Evolutionary conservation across 2,797 vertebrate species (phyloP), one percentile per base, ranked within the genome.

Genomic region (Rhinophrynus dorsalis): DNA sequence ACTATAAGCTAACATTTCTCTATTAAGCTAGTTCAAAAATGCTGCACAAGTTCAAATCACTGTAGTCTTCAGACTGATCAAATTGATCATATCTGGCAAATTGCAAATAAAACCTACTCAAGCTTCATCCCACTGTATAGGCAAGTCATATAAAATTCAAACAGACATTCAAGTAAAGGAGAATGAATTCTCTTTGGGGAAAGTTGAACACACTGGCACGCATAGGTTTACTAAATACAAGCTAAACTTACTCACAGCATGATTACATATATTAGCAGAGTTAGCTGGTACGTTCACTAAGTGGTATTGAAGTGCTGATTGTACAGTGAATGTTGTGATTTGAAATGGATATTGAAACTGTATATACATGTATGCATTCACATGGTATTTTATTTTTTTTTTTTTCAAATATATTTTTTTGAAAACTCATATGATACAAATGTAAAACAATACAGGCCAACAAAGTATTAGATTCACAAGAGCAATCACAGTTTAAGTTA

Each of bases 81-180:
- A 40, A 71, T 71, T 71, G 68, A 70, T 70, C 67, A 55, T 70
- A 62, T 70, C 67, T 70, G 50, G 58, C 67, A 70, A 70, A 69
- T 69, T 69, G 67, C 67, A 69, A 61, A 69, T 69, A 69, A 62
- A 55, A 70, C 48, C 38, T 35, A 62, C 55, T 62, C 48, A 61
- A 24, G 40, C 30, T 45, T 30, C 15, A 27, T 62, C 37, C 50
- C 9, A 20, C 45, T 26, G 27, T 54, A 62, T 9, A 29, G 35
- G 48, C 35, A 52, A 23, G 33, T 30, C 17, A 42, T 40, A 54
- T 42, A 27, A 54, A 60, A 67, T 58, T 48, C 40, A 58, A 38
- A 38, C 4, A 20, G 66, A 60, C 54, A 24, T 69, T 61, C 21
- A 12, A 44, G 32, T 42, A n/a, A 24, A 24, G 12, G 45, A 33